Base-by-base conservation (phyloP, 2,888 invertebrate species). In the Ectropis crepuscularia region DNA sequence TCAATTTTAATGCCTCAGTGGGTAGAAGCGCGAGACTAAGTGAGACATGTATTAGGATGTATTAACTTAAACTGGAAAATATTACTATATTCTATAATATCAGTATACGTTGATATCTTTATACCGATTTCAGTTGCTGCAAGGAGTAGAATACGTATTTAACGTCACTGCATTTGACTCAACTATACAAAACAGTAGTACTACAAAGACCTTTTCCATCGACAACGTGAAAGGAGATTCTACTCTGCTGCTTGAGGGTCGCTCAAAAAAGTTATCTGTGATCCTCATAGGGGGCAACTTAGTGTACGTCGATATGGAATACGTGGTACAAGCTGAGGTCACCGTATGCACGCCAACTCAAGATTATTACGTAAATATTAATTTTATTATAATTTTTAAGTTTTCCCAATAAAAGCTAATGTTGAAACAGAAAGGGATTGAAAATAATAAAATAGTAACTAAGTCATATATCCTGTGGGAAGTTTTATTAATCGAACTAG, bases 361-460 rank as follows among this genome's bases (percentile, higher is more conserved):
- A 45, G 86, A 89, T 71, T 89, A 87, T 73, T 83, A 85, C 67
- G 89, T 89, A 63, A 77, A 86, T 75, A 59, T 28, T 4, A 28
- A 16, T 7, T 8, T 4, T 38, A 16, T 7, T 8, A 9, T 41
- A 41, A 28, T 28, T 28, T 28, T 28, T 28, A 28, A 28, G 16
- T 4, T 28, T 28, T 28, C 16, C 16, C 16, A 28, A 28, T 28
- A 28, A 1, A 28, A 28, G 16, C 16, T 28, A 28, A 28, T 28
- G 16, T 28, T 1, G 16, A 2, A 28, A 28, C 16, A 28, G 16
- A 28, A 28, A 28, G 16, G 16, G 16, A 4, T 28, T 4, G 16
- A 28, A 28, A 28, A 28, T 28, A 1, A 28, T 28, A 28, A 28
- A 28, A 28, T 28, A 28, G 16, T 28, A 28, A 28, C 4, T 28